Conservation (phyloP, 2,113 vertebrate genomes). For the Pteropus alecto region DNA sequence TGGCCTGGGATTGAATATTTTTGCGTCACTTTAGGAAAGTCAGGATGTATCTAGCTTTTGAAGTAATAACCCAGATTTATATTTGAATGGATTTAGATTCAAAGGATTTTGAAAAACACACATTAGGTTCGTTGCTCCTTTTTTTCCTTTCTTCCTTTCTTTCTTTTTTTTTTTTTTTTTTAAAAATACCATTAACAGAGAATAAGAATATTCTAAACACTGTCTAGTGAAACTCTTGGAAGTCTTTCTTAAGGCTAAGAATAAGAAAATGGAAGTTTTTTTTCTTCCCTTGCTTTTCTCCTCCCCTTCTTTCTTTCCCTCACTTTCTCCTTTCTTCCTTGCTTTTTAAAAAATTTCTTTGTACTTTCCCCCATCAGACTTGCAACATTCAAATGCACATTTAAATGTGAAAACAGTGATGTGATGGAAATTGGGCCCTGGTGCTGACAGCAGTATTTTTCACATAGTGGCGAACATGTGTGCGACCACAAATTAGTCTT, state of each 20-base stretch:
- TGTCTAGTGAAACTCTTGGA: background rate
- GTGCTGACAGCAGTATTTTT: conserved; percentile 60
- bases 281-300: background rate
- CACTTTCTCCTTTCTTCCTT: background rate
- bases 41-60: conserved; percentile 46
- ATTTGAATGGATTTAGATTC: conserved; percentile 25
- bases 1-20: conserved; percentile 56
- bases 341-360: background rate
- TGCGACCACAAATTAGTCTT: conserved; percentile 58
- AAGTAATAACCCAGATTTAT: conserved; percentile 55
- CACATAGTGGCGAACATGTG: conserved; percentile 63
- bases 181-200: background rate
- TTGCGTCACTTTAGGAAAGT: conserved; percentile 45
- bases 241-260: background rate
- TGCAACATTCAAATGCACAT: conserved; percentile 31
- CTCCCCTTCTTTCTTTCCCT: background rate
- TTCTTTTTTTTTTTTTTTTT: background rate
- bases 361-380: background rate
- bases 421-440: background rate
- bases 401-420: conserved; percentile 29
- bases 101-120: conserved; percentile 61
- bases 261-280: conserved; percentile 25
- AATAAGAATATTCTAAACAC: background rate
- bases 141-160: too few relatives aligned
- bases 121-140: background rate